phyloP scores from a whole-genome alignment of 2,797 vertebrate species.

The Aselliscus stoliczkanus region DNA sequence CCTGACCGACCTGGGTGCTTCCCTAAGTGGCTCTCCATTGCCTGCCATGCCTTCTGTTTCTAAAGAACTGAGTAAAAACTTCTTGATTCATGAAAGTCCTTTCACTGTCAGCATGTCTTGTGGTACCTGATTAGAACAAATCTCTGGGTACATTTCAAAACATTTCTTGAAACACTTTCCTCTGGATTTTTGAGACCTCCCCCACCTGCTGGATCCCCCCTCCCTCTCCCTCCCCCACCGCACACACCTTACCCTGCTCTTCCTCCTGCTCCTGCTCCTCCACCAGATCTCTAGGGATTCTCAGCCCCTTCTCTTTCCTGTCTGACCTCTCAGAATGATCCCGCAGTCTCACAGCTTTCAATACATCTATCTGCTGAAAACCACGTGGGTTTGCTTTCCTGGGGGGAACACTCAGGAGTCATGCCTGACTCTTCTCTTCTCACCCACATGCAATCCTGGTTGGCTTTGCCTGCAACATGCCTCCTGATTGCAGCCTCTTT shows the following conservation, averaged over 20 bases:
- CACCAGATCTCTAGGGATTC: not conserved
- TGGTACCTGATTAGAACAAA: not conserved
- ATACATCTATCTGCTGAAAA: not conserved
- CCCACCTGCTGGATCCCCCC: not conserved
- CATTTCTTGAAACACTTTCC: not conserved
- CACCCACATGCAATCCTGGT: not conserved
- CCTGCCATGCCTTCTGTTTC: not conserved
- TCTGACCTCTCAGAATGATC: not conserved
- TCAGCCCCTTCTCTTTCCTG: not conserved
- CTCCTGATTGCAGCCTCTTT: not conserved
- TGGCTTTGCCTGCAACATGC: not conserved
- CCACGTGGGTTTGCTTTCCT: not conserved
- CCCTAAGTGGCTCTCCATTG: not conserved
- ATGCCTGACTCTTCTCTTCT: not conserved
- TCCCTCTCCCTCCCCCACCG: too few species aligned
- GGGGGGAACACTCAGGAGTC: not conserved
- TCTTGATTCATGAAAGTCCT: not conserved
- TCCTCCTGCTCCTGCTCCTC: not conserved
- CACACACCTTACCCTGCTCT: not conserved
- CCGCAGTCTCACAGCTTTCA: not conserved
- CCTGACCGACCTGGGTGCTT: not conserved
- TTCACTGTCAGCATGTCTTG: not conserved
- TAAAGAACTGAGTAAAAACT: not conserved
- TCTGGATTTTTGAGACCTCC: not conserved
- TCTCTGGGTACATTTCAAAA: not conserved